Percentiles rank a stretch among this genome's conserved stretches.
These are phyloP conservation scores for Streptopelia turtur DNA, from an alignment of 2,797 vertebrate species.

Conservation along the genomic window DNA sequence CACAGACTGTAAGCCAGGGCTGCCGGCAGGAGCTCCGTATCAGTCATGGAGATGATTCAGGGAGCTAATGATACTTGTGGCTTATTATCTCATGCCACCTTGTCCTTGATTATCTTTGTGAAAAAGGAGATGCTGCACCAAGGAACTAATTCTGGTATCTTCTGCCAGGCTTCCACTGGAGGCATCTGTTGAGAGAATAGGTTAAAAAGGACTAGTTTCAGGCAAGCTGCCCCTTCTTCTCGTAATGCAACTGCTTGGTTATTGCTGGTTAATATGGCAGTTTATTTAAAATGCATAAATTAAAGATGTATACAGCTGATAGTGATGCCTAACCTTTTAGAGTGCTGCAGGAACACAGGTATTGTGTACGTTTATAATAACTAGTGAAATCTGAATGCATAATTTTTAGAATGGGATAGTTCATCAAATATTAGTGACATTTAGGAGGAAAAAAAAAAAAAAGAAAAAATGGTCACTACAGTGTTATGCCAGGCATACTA, in stretches of 20 bases:
- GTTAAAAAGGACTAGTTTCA: neutral
- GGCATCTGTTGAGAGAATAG: neutral
- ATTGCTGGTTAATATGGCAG: neutral
- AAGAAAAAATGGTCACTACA: neutral
- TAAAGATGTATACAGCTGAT: neutral
- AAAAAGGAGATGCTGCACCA: neutral
- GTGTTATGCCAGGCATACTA: neutral
- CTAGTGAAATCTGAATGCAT: neutral
- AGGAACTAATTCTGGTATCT: conserved; percentile 19
- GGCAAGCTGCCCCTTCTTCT: neutral
- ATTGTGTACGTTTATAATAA: neutral
- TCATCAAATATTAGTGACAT: neutral
- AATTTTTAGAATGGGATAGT: neutral
- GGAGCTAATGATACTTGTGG: conserved; percentile 37
- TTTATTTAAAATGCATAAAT: neutral
- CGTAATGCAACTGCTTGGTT: neutral
- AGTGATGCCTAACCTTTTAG: neutral
- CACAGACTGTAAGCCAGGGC: neutral
- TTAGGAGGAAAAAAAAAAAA: neutral
- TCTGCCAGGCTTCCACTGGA: conserved; percentile 27
- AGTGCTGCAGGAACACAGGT: neutral
- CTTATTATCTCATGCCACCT: conserved; percentile 31
- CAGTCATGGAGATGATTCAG: conserved; percentile 10
- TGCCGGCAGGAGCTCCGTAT: conserved; percentile 7
- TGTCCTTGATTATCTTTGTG: conserved; percentile 11